A percentile compares a stretch with the other conserved stretches of the same genome.
Conservation (phyloP, 2,888 invertebrate species). For the Caenorhabditis virilis region DNA sequence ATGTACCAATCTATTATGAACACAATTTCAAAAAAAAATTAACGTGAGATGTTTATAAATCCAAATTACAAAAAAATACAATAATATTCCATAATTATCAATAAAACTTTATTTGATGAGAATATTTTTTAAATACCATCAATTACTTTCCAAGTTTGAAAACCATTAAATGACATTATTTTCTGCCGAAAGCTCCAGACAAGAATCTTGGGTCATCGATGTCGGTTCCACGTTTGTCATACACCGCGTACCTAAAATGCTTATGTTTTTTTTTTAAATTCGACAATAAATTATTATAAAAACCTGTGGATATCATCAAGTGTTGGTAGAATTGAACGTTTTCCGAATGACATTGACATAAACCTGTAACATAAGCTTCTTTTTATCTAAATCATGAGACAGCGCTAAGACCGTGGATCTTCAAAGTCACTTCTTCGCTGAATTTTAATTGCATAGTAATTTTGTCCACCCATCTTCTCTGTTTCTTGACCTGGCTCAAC, state of each 20-base stretch:
- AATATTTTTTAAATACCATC: too few relatives aligned
- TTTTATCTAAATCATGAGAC: not conserved
- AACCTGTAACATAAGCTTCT: slow-evolving; percentile 12
- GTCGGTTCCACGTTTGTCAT: slow-evolving; percentile 34
- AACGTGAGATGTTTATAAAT: too few relatives aligned
- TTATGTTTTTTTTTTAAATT: not conserved
- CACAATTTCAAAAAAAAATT: too few relatives aligned
- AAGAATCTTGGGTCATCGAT: slow-evolving; percentile 38
- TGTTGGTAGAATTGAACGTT: slow-evolving; percentile 22
- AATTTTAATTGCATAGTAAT: slow-evolving; percentile 19
- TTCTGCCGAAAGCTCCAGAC: slow-evolving; percentile 35
- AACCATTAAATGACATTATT: too few relatives aligned
- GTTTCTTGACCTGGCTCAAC: slow-evolving; percentile 6
- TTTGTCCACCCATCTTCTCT: slow-evolving; percentile 1
- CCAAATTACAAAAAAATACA: too few relatives aligned
- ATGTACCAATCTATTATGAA: too few relatives aligned
- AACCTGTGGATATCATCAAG: slow-evolving; percentile 19
- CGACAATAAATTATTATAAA: not conserved
- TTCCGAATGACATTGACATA: slow-evolving; percentile 39
- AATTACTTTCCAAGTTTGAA: too few relatives aligned
- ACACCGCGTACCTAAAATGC: slow-evolving; percentile 29
- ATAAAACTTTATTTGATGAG: too few relatives aligned
- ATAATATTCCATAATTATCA: too few relatives aligned
- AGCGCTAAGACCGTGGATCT: slow-evolving; percentile 24
- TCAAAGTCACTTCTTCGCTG: slow-evolving; percentile 27